A percentile compares a stretch with the other conserved stretches of the same genome.
These are phyloP conservation scores for Ciconia nigra DNA, from an alignment of 2,797 vertebrate species.

Conservation along the genomic window DNA sequence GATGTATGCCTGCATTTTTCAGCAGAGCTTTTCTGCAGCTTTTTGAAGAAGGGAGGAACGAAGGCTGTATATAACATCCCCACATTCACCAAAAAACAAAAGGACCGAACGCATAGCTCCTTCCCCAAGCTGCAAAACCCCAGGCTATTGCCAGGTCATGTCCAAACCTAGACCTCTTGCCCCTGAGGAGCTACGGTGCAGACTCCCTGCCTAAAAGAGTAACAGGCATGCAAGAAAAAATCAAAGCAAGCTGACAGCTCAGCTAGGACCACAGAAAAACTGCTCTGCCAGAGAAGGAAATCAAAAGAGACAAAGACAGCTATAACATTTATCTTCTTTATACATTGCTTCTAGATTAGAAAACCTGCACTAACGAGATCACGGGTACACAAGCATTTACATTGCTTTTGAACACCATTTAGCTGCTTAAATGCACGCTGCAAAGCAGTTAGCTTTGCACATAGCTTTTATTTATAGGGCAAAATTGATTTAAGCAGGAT, in stretches of 20 bases:
- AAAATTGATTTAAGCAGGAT: not conserved
- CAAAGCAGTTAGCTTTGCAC: not conserved
- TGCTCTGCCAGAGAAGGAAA: not conserved
- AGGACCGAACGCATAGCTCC: not conserved
- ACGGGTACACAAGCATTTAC: fast-evolving
- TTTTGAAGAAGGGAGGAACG: not conserved
- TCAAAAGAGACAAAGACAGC: not conserved
- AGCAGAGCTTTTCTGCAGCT: not conserved
- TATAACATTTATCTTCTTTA: not conserved
- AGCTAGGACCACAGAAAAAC: not conserved
- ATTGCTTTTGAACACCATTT: not conserved
- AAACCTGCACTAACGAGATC: not conserved
- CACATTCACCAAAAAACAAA: not conserved
- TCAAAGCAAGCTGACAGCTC: not conserved
- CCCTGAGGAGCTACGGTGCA: fast-evolving
- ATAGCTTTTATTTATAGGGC: not conserved
- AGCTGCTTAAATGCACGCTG: not conserved
- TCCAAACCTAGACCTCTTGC: not conserved
- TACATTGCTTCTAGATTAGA: not conserved
- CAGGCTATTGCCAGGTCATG: not conserved
- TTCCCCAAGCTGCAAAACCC: not conserved
- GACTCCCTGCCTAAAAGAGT: not conserved
- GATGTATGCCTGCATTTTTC: not conserved
- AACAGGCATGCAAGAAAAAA: not conserved
- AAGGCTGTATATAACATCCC: not conserved